These are phyloP conservation scores for Astropecten irregularis DNA, from an alignment of 53 echinoderm and acorn worm species.

Conservation along the genomic window DNA sequence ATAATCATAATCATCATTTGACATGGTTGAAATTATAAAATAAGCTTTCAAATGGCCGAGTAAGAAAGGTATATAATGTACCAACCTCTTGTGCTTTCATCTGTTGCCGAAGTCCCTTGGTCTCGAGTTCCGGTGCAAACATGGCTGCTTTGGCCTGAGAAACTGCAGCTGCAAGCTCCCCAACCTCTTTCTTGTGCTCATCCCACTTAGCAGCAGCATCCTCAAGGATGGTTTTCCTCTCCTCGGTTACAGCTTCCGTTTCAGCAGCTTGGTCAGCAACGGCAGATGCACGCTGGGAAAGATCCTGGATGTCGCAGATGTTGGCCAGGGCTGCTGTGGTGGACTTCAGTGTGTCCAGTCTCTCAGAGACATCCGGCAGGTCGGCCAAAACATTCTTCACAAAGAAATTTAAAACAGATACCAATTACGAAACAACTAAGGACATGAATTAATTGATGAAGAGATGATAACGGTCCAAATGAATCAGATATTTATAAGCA, in stretches of 20 bases:
- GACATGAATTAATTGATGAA: no score
- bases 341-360: conserved; percentile 49
- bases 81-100: conserved; percentile 80
- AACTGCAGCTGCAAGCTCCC: conserved; percentile 60
- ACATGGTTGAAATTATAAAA: no score
- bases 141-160: conserved; percentile 72
- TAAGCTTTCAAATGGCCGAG: no score
- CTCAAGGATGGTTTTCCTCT: conserved; percentile 60
- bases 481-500: no score
- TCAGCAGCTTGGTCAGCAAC: conserved; percentile 43
- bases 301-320: conserved; percentile 64
- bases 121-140: conserved; percentile 83
- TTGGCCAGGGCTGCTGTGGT: conserved; percentile 66
- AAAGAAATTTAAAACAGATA: background rate
- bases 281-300: conserved; percentile 46
- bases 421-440: no score
- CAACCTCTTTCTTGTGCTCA: conserved; percentile 66
- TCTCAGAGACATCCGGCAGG: conserved; percentile 55
- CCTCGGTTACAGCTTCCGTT: conserved; percentile 36
- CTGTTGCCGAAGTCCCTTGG: conserved; percentile 83
- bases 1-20: no score
- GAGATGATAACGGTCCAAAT: no score
- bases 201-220: conserved; percentile 66
- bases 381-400: conserved; percentile 59
- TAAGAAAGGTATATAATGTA: no score